A percentile compares a stretch with the other conserved stretches of the same genome.
These are phyloP conservation scores for Homarus gammarus DNA, from an alignment of 2,888 invertebrate genomes.

Conservation along the genomic window DNA sequence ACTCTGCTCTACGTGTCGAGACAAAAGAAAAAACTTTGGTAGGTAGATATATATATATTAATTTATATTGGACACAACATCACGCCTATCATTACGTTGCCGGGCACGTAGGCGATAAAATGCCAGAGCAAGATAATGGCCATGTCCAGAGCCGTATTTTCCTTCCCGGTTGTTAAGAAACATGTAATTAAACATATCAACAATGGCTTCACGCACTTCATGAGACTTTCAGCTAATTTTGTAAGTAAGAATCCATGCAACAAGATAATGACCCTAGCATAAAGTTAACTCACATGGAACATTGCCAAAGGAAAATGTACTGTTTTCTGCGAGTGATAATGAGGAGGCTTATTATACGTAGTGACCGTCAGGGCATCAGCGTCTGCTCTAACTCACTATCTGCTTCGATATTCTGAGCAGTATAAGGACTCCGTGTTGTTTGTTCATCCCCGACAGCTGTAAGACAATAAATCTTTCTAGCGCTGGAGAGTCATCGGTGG, in stretches of 20 bases:
- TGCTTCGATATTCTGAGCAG: neutral
- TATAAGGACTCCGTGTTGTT: too few relatives aligned
- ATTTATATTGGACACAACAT: neutral
- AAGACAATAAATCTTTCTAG: too few relatives aligned
- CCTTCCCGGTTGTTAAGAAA: neutral
- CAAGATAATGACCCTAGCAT: neutral
- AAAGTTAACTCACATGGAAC: too few relatives aligned
- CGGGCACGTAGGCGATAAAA: neutral
- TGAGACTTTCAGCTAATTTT: neutral
- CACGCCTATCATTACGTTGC: neutral
- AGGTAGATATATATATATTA: neutral
- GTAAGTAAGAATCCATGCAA: neutral
- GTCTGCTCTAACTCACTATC: neutral
- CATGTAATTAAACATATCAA: constrained; percentile 2
- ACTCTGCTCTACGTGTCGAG: neutral
- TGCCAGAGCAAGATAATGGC: neutral
- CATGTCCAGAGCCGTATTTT: neutral
- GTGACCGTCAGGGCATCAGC: neutral
- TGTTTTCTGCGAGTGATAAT: too few relatives aligned
- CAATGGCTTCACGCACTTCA: constrained; percentile 10
- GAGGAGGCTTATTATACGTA: too few relatives aligned
- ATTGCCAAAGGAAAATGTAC: too few relatives aligned
- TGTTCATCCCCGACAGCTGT: too few relatives aligned
- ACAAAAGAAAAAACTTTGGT: neutral
- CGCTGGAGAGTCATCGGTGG: too few relatives aligned